phyloP scores from a whole-genome alignment of 2,888 invertebrate species.

The Conomelus anceps region DNA sequence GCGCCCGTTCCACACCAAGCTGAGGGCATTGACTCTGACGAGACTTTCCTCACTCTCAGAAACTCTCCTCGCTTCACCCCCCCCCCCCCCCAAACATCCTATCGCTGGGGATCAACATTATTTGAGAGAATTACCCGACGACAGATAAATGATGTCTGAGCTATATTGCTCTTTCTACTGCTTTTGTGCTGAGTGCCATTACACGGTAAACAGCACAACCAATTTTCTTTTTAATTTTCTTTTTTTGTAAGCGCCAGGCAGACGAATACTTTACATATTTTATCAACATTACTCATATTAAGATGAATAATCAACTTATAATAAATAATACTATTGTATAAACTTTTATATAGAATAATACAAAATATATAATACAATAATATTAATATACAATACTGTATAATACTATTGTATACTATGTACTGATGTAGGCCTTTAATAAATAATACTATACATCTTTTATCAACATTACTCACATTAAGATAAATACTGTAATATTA shows the following conservation, averaged over 20 bases:
- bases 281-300: no score
- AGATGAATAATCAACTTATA: no score
- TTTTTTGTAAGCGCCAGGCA: neutral
- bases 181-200: neutral
- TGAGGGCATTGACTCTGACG: slow-evolving; percentile 3
- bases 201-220: neutral
- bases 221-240: neutral
- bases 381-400: no score
- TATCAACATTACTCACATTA: no score
- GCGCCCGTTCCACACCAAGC: neutral
- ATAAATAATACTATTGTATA: no score
- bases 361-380: no score
- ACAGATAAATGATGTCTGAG: neutral
- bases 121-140: neutral
- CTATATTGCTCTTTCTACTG: neutral
- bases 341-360: no score
- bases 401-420: no score
- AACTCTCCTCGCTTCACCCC: neutral
- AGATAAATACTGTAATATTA: no score
- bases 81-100: neutral
- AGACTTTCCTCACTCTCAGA: neutral
- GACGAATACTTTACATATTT: no score
- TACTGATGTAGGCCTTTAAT: no score
- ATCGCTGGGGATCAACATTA: neutral
- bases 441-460: no score